Base-by-base conservation (phyloP, 2,797 vertebrate species). In the Todus mexicanus region DNA sequence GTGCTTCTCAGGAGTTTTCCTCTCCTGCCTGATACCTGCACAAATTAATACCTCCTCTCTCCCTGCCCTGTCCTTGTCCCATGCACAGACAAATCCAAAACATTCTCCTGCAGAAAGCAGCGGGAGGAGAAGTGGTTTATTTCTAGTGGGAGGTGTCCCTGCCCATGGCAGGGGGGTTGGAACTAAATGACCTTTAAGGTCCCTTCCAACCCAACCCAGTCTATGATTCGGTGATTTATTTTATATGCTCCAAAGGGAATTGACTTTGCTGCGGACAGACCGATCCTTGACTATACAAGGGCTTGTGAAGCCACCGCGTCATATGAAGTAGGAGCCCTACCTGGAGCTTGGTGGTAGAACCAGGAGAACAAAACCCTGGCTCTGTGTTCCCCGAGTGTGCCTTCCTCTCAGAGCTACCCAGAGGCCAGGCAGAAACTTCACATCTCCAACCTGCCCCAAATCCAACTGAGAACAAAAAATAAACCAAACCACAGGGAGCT, bases 231-330 rank as follows among this genome's bases (percentile, higher is more conserved):
- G 29, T 53, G 51, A 53, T 57, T 76, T 90, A 57, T 89, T 94
- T 93, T 81, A 50, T 50, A 3, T 54, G 10, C 17, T 83, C 93
- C 85, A 13, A 23, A 80, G 93, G 90, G 96, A 93, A 94, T 83
- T 90, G 77, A 61, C 53, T 91, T 81, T 90, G 80, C 77, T 78
- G 83, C 80, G 76, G 83, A 53, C 63, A 82, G 91, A 83, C 6
- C 3, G 90, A 74, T 90, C 35, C 84, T 64, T n/a, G n/a, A n/a
- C n/a, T n/a, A n/a, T n/a, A 42, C 42, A 42, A 42, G 16, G 42
- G 42, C 42, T 42, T 42, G 42, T 42, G n/a, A n/a, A n/a, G n/a
- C n/a, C n/a, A n/a, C n/a, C n/a, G n/a, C n/a, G n/a, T n/a, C n/a
- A n/a, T n/a, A n/a, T n/a, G n/a, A n/a, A n/a, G n/a, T 53, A n/a